Evolutionary conservation across 1,140 invertebrate species (phyloP).

Genomic region (Drosophila tani): DNA sequence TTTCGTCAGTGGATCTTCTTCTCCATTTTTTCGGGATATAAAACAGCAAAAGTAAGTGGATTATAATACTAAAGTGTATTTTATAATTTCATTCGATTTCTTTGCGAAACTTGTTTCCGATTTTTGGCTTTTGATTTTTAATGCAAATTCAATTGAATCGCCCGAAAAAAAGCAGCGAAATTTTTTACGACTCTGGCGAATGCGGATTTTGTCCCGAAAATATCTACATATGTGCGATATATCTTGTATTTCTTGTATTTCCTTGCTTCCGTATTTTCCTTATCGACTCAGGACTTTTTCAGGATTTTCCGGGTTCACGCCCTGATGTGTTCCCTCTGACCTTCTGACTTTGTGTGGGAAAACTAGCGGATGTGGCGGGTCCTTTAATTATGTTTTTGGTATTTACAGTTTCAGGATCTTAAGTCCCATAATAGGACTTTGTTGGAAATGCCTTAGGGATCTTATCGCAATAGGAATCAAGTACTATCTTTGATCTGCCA

Average conservation of each 20-base stretch:
- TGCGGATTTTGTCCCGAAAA: constrained; percentile 16
- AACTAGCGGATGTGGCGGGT: background rate
- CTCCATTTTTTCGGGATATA: constrained; percentile 55
- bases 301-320: constrained; percentile 26
- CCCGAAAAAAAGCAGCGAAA: constrained; percentile 25
- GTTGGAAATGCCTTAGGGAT: too few species aligned
- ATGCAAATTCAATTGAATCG: constrained; percentile 73
- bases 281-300: background rate
- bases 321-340: constrained; percentile 33
- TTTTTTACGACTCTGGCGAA: constrained; percentile 22
- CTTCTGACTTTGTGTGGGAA: constrained; percentile 24
- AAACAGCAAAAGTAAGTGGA: constrained; percentile 72
- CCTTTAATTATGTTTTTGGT: constrained; percentile 2
- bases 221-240: constrained; percentile 7
- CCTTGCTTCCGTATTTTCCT: constrained; percentile 12
- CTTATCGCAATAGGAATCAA: background rate
- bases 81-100: constrained; percentile 52
- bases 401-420: background rate
- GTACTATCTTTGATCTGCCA: background rate
- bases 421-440: too few species aligned
- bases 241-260: background rate
- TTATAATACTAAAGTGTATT: constrained; percentile 31
- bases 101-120: constrained; percentile 54
- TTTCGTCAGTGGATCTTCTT: constrained; percentile 23
- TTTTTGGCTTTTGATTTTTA: constrained; percentile 37